phyloP scores from a whole-genome alignment of 2,113 vertebrate species.

The Gnathonemus longibarbis region DNA sequence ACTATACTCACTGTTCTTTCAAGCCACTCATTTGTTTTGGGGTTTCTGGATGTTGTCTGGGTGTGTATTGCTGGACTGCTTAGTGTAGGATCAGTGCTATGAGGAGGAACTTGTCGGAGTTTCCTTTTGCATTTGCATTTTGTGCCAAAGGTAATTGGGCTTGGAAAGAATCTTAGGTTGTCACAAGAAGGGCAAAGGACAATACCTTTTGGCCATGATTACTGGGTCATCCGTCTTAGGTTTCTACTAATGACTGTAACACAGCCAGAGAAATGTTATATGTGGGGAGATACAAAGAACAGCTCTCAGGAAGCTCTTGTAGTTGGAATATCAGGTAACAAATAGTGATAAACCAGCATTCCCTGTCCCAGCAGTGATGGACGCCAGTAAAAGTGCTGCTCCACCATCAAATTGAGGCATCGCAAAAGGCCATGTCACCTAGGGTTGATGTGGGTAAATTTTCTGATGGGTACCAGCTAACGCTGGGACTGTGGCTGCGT shows the following conservation, averaged over 20 bases:
- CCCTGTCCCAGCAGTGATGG: not conserved
- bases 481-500: constrained; percentile 27
- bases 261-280: not conserved
- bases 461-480: constrained; percentile 17
- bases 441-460: constrained; percentile 30
- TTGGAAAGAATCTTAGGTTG: not conserved
- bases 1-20: not conserved
- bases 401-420: not conserved
- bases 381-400: not conserved
- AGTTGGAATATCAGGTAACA: not conserved
- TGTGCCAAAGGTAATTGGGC: not conserved
- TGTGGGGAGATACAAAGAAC: not conserved
- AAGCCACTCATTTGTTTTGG: not conserved
- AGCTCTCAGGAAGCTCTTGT: not conserved
- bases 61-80: not conserved
- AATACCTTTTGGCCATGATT: not conserved
- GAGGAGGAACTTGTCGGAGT: not conserved
- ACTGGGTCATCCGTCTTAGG: not conserved
- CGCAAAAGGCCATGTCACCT: not conserved
- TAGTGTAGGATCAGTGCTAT: not conserved
- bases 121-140: not conserved
- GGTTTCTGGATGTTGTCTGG: not conserved
- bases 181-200: not conserved
- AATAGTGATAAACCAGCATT: not conserved
- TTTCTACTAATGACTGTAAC: not conserved